Evolutionary conservation across 1,140 invertebrate genomes (phyloP).

Genomic region (Magallana gigas): DNA sequence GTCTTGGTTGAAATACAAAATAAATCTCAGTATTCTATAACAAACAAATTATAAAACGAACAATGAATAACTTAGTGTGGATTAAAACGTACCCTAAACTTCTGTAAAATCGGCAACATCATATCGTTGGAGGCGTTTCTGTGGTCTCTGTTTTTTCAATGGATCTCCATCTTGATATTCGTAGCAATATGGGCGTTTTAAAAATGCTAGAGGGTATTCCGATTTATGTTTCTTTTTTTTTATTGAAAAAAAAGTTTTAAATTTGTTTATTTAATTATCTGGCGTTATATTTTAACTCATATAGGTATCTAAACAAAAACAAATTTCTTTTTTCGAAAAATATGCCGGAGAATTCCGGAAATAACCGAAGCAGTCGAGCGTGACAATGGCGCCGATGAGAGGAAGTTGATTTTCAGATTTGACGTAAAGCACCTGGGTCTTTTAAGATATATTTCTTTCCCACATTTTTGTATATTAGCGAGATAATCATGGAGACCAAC

Average conservation of each 20-base stretch:
- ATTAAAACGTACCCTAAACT: background rate
- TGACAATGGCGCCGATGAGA: slow-evolving; percentile 15
- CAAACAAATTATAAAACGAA: too few relatives aligned
- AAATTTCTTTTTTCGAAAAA: background rate
- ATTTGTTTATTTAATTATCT: background rate
- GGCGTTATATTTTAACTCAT: background rate
- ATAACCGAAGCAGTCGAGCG: background rate
- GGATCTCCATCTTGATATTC: background rate
- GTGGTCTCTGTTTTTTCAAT: background rate
- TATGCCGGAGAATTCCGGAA: background rate
- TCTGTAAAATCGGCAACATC: background rate
- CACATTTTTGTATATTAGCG: background rate
- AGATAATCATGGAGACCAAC: background rate
- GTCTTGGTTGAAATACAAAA: too few relatives aligned
- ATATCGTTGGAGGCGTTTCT: slow-evolving; percentile 5
- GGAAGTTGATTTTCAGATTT: background rate
- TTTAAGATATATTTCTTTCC: background rate
- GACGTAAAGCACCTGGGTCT: background rate
- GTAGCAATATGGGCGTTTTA: background rate
- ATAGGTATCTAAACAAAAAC: background rate
- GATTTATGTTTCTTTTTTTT: background rate
- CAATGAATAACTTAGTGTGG: too few relatives aligned
- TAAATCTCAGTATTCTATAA: too few relatives aligned
- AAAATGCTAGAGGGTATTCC: background rate
- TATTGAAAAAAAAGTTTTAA: background rate